Base-by-base conservation (phyloP, 1,140 invertebrate species). In the Hesperophylax magnus region DNA sequence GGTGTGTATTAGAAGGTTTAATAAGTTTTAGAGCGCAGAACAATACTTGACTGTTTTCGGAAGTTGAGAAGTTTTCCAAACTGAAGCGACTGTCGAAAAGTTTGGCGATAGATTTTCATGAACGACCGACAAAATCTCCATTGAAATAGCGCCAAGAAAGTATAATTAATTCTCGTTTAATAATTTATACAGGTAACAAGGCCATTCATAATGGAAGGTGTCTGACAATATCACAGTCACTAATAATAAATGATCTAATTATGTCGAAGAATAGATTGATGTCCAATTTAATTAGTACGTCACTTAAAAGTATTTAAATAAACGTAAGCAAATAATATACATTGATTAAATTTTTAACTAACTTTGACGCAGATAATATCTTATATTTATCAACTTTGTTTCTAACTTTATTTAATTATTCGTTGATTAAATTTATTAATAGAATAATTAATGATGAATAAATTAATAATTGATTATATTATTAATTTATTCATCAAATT, bases 21-120 rank as follows among this genome's bases (percentile, higher is more conserved):
- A 20, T 52, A 22, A 71, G 9, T 71, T 71, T 47, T 52, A n/a
- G 47, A 71, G 39, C 11, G n/a, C 0, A 5, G 63, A 65, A 65
- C 63, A 65, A 65, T 65, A 34, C n/a, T 47, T 47, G 11, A 47
- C 39, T 14, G 39, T 47, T 47, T 47, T 47, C 39, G 14, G 14
- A 31, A 65, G 1, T 65, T 65, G 20, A 6, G 39, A 14, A 71
- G 34, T 71, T 71, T 71, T 15, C 18, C 67, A 8, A 71, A 71
- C n/a, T 52, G 1, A 0, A 3, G n/a, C 17, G 67, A 22, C 63
- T 18, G 31, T 18, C 67, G 11, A 18, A 71, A 39, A 71, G 18
- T 52, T 71, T 71, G n/a, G 34, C 67, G 34, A 71, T 71, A 47
- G 67, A 52, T 71, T 71, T 71, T 71, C 67, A 52, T 18, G 31